Evolutionary conservation across 2,888 invertebrate species (phyloP).

Genomic region (Spatulosminthurus flaviceps): DNA sequence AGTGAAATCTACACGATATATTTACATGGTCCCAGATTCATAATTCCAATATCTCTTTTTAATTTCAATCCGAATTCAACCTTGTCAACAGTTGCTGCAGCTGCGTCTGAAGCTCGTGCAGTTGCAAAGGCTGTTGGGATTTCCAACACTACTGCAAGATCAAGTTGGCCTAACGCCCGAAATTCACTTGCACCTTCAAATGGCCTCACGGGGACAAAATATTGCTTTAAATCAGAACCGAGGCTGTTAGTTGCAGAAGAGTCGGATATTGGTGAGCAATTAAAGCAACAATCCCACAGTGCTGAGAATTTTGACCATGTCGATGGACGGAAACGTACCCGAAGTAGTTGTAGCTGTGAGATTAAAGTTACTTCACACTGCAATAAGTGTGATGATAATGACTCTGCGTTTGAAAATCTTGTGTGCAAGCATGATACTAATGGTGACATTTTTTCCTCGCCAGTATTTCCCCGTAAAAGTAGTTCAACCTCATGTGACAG

Average conservation of each 20-base stretch:
- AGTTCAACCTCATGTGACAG: not conserved
- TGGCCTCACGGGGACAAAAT: slow-evolving; percentile 31
- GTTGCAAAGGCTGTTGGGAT: slow-evolving; percentile 38
- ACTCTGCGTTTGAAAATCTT: not conserved
- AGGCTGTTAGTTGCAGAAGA: slow-evolving; percentile 32
- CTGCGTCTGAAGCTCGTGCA: slow-evolving; percentile 32
- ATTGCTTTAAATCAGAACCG: slow-evolving; percentile 41
- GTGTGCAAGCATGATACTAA: slow-evolving; percentile 6
- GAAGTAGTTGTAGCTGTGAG: not conserved
- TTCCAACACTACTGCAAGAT: slow-evolving; percentile 49
- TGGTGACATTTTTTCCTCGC: slow-evolving; percentile 30
- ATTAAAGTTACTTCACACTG: not conserved
- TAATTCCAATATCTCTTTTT: slow-evolving; percentile 61
- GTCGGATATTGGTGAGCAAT: not conserved
- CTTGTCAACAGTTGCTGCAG: slow-evolving; percentile 29
- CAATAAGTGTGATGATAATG: not conserved
- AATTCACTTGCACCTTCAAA: slow-evolving; percentile 33
- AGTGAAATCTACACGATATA: slow-evolving; percentile 62
- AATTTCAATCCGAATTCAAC: slow-evolving; percentile 49
- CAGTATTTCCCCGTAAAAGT: slow-evolving; percentile 9
- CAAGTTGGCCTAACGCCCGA: slow-evolving; percentile 61
- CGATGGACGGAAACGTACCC: not conserved
- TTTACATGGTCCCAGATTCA: slow-evolving; percentile 60
- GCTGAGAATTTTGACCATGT: slow-evolving; percentile 34
- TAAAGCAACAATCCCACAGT: slow-evolving; percentile 38